Percentiles rank a stretch among this genome's conserved stretches.
Evolutionary conservation across 2,113 vertebrate genomes (phyloP).

Genomic region (Atrichornis clamosus): DNA sequence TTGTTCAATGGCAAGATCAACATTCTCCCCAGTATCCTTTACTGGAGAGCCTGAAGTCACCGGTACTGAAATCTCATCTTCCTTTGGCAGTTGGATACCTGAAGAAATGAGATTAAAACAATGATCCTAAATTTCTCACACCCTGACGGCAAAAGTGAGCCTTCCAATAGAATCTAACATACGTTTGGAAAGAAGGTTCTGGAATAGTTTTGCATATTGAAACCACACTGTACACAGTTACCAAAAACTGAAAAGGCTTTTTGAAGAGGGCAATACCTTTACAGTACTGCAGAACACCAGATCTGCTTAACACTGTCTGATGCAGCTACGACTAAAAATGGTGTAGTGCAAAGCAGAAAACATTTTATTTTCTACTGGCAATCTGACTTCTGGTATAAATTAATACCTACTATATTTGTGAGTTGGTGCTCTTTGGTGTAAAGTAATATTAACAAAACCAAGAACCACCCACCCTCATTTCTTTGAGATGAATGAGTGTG

Average conservation of each 20-base stretch:
- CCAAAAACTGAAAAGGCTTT: not conserved
- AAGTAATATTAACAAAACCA: not conserved
- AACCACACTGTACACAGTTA: not conserved
- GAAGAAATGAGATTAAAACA: not conserved
- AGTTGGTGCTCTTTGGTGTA: not conserved
- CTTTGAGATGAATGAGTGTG: not conserved
- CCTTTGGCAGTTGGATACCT: conserved; percentile 72
- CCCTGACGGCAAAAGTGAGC: not conserved
- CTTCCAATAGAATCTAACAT: not conserved
- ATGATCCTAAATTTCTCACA: not conserved
- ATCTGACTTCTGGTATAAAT: not conserved
- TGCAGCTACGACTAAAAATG: not conserved
- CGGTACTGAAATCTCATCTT: conserved; percentile 63
- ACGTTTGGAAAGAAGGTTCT: not conserved
- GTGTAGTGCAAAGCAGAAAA: not conserved
- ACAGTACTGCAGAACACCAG: not conserved
- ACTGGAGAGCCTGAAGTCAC: conserved; percentile 65
- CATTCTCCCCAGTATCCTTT: conserved; percentile 66
- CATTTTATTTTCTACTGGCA: not conserved
- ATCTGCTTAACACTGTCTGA: not conserved
- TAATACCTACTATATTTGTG: not conserved
- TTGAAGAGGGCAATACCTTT: not conserved
- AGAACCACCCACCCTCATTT: not conserved
- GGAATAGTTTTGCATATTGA: not conserved
- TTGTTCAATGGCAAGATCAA: conserved; percentile 64